These are phyloP conservation scores for Xenentodon cancila DNA, from an alignment of 2,797 vertebrate species.

Conservation along the genomic window DNA sequence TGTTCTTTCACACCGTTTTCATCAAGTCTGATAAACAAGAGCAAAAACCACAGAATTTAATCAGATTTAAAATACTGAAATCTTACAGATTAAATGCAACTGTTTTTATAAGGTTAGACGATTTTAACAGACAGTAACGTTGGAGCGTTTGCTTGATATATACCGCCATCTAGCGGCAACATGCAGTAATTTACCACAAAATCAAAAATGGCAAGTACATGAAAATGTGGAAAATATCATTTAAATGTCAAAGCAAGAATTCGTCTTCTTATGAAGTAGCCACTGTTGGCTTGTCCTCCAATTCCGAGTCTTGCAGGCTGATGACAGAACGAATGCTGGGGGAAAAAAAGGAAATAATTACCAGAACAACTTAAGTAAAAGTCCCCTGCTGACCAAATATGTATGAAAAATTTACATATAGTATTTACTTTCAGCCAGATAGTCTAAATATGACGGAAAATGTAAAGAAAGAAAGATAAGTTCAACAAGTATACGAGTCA, in stretches of 20 bases:
- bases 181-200: neutral
- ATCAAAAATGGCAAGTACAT: neutral
- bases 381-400: neutral
- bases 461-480: too few species aligned
- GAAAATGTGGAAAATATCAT: too few species aligned
- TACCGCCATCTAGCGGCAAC: slow-evolving; percentile 74
- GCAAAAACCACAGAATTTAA: neutral
- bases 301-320: slow-evolving; percentile 42
- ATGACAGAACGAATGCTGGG: slow-evolving; percentile 83
- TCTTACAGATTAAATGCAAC: slow-evolving; percentile 11
- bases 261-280: neutral
- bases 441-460: too few species aligned
- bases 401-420: neutral
- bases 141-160: slow-evolving; percentile 33
- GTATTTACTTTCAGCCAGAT: too few species aligned
- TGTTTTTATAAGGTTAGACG: neutral
- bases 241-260: neutral
- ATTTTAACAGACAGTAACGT: neutral
- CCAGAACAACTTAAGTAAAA: neutral
- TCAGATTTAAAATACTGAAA: slow-evolving; percentile 9
- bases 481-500: too few species aligned
- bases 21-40: slow-evolving; percentile 8
- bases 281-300: neutral
- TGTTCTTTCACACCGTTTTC: neutral
- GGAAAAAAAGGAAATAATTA: neutral